Evolutionary conservation across 2,888 invertebrate species (phyloP), one percentile per base, ranked within the genome.

Genomic region (Acrocyrtus sp.): DNA sequence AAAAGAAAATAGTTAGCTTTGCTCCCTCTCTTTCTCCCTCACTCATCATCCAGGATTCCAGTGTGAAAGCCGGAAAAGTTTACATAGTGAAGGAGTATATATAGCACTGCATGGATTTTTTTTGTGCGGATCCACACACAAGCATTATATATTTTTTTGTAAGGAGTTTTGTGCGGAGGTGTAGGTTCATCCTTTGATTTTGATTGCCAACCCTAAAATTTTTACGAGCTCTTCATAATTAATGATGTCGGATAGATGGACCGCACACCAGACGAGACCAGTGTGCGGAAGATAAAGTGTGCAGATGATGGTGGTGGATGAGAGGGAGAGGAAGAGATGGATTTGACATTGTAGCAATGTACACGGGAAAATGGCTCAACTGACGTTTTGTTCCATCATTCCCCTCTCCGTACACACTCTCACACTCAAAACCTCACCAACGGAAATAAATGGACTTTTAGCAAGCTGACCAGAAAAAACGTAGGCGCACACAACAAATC

Each of bases 221-320:
- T 78, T 78, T 76, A 78, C 70, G 76, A 76, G 61, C 41, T 34
- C 47, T 76, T 72, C 68, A 78, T 78, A 78, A 72, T 78, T 78
- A 76, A 78, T 78, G 77, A 73, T 56, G 53, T 56, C 45, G 47
- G 27, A 27, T 68, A 29, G 63, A 63, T 66, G 60, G 54, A 60
- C 63, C 29, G 17, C 17, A 50, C 6, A 22, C 21, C 27, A 22
- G 15, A 34, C 34, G 34, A 34, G 34, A 34, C 34, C 34, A 39
- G 62, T n/a, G n/a, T n/a, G n/a, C n/a, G n/a, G n/a, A 29, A 29
- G 29, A 22, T 43, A 29, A 45, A 70, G 45, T 58, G 26, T 45
- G 17, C 17, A 41, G 50, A 26, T 57, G 22, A 39, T 24, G 5
- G 50, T 50, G 22, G 50, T 47, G 54, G 15, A 24, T 12, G 24